phyloP scores from a whole-genome alignment of 1,140 invertebrate genomes.

The Delia radicum region DNA sequence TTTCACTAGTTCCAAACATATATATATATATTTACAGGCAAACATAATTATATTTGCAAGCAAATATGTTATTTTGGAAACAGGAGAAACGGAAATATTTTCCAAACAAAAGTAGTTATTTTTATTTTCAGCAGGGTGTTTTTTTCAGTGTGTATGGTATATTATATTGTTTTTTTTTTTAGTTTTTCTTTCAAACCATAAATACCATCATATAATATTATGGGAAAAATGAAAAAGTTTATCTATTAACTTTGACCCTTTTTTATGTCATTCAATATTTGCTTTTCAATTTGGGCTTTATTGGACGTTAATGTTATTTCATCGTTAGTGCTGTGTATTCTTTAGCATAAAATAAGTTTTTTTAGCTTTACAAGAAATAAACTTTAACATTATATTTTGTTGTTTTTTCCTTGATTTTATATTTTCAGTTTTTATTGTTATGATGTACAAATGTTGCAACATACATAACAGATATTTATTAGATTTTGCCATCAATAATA shows the following conservation, averaged over 20 bases:
- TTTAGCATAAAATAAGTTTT: background rate
- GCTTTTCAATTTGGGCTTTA: conserved; percentile 20
- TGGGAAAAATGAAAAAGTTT: conserved; percentile 3
- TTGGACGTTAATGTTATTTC: conserved; percentile 7
- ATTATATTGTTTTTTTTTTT: background rate
- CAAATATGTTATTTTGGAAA: too few species aligned
- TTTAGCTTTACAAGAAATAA: too few species aligned
- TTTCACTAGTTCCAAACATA: too few species aligned
- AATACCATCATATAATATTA: background rate
- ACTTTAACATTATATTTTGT: background rate
- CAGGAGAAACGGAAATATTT: too few species aligned
- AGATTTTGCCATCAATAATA: background rate
- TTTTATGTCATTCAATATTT: background rate
- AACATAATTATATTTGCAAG: too few species aligned
- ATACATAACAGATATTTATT: background rate
- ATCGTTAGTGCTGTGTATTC: background rate
- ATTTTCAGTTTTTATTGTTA: background rate
- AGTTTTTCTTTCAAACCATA: background rate
- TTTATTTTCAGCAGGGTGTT: background rate
- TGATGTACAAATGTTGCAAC: background rate
- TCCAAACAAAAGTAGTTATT: too few species aligned
- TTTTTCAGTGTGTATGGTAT: background rate
- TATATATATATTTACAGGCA: too few species aligned
- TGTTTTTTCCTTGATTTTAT: background rate
- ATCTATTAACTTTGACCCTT: conserved; percentile 21